phyloP scores from a whole-genome alignment of 2,797 vertebrate genomes.

The Phataginus tetradactyla region DNA sequence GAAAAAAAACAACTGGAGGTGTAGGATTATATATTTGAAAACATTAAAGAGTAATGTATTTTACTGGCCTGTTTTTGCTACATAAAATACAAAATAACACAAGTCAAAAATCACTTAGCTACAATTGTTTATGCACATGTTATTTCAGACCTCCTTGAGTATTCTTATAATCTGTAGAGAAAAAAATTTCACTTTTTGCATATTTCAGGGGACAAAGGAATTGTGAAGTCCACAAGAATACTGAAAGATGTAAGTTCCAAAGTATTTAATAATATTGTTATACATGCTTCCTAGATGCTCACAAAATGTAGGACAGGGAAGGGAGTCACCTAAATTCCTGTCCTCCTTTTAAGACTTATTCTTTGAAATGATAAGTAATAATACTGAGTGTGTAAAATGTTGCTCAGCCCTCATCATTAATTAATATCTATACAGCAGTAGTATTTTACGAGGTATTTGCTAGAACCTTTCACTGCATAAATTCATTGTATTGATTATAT shows the following conservation, averaged over 20 bases:
- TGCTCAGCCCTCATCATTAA: constrained; percentile 32
- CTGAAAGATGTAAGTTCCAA: not conserved
- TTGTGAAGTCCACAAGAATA: not conserved
- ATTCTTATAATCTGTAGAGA: constrained; percentile 14
- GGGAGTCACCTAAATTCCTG: constrained; percentile 10
- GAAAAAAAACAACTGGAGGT: not conserved
- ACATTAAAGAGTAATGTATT: constrained; percentile 25
- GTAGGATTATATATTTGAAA: not conserved
- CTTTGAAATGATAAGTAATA: constrained; percentile 58
- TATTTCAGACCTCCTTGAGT: constrained; percentile 39
- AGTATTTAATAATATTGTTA: constrained; percentile 36
- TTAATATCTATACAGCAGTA: not conserved
- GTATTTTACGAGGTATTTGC: constrained; percentile 8
- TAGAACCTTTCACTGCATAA: constrained; percentile 18
- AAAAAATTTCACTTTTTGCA: not conserved
- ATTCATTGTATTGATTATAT: constrained; percentile 17
- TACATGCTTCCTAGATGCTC: not conserved
- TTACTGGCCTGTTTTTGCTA: not conserved
- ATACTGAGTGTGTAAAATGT: constrained; percentile 19
- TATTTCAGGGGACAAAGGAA: constrained; percentile 37
- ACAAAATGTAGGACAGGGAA: constrained; percentile 10
- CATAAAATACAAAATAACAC: constrained; percentile 21
- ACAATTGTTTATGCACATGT: not conserved
- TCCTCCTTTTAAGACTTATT: constrained; percentile 37
- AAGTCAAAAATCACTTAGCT: not conserved